These are phyloP conservation scores for Drosophila bifasciata DNA, from an alignment of 1,140 invertebrate genomes.

Conservation along the genomic window DNA sequence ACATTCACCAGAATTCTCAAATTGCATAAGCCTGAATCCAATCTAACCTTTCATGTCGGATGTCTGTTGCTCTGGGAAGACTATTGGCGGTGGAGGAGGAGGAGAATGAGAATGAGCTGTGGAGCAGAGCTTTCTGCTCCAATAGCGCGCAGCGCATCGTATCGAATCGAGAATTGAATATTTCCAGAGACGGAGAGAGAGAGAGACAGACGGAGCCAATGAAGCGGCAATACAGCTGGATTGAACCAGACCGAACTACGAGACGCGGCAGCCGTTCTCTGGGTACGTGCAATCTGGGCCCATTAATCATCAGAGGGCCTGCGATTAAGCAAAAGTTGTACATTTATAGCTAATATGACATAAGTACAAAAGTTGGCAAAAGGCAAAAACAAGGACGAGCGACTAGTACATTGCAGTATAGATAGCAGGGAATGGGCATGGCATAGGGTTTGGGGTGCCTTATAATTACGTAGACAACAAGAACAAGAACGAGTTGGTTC, in stretches of 20 bases:
- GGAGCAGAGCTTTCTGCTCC: slow-evolving; percentile 64
- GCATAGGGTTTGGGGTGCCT: slow-evolving; percentile 30
- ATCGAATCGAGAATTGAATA: slow-evolving; percentile 59
- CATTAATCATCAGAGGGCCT: slow-evolving; percentile 69
- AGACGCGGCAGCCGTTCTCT: slow-evolving; percentile 24
- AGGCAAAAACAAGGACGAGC: slow-evolving; percentile 65
- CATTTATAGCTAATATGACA: slow-evolving; percentile 80
- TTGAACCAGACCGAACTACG: slow-evolving; percentile 14
- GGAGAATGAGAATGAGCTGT: slow-evolving; percentile 19
- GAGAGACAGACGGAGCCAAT: slow-evolving; percentile 48
- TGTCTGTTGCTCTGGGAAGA: slow-evolving; percentile 41
- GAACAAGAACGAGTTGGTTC: slow-evolving; percentile 59
- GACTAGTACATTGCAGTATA: slow-evolving; percentile 14
- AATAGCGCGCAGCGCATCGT: slow-evolving; percentile 59
- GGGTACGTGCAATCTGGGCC: slow-evolving; percentile 42
- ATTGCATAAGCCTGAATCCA: slow-evolving; percentile 34
- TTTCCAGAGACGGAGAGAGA: slow-evolving; percentile 7
- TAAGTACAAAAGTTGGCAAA: slow-evolving; percentile 81
- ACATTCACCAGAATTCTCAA: slow-evolving; percentile 15
- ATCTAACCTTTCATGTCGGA: slow-evolving; percentile 4
- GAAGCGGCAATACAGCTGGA: slow-evolving; percentile 65
- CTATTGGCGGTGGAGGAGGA: neutral
- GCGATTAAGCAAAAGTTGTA: slow-evolving; percentile 67
- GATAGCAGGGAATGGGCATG: neutral
- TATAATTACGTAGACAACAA: slow-evolving; percentile 81